Evolutionary conservation across 2,797 vertebrate species (phyloP).

Genomic region (Acanthurus tractus): DNA sequence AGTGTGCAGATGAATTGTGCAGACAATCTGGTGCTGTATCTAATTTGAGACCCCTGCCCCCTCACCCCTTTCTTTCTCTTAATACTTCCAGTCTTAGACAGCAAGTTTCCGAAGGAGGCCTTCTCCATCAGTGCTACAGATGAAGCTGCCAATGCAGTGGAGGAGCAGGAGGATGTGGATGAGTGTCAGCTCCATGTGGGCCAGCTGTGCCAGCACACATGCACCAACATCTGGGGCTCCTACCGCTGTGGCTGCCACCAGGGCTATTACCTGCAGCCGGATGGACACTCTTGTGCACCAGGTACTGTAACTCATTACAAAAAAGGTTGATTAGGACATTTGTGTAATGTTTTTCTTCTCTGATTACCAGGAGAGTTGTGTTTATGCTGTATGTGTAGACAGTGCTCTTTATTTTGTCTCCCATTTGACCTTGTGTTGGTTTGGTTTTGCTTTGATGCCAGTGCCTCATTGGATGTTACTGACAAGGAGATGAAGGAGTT

Average conservation of each 20-base stretch:
- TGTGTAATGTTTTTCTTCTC: too few relatives aligned
- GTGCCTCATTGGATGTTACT: conserved; percentile 4
- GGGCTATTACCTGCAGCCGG: conserved; percentile 88
- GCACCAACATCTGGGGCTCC: conserved; percentile 89
- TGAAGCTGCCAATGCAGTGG: conserved; percentile 87
- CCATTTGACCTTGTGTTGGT: conserved; percentile 9
- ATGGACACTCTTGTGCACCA: conserved; percentile 88
- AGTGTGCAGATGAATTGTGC: conserved; percentile 37
- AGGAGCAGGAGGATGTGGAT: conserved; percentile 88
- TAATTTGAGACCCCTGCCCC: conserved; percentile 11
- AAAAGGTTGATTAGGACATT: neutral
- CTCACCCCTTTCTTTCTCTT: conserved; percentile 3
- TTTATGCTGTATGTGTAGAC: too few relatives aligned
- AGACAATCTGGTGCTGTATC: conserved; percentile 50
- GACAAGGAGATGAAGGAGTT: neutral
- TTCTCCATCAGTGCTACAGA: conserved; percentile 85
- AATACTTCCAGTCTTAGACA: conserved; percentile 85
- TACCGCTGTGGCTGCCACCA: conserved; percentile 90
- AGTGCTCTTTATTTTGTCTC: neutral
- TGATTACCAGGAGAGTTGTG: too few relatives aligned
- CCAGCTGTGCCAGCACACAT: conserved; percentile 87
- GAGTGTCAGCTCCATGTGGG: conserved; percentile 86
- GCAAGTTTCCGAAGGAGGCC: conserved; percentile 85
- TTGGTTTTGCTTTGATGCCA: neutral
- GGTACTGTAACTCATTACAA: conserved; percentile 73